Conservation (phyloP, 2,797 vertebrate species). For the Bradypodion ventrale region DNA sequence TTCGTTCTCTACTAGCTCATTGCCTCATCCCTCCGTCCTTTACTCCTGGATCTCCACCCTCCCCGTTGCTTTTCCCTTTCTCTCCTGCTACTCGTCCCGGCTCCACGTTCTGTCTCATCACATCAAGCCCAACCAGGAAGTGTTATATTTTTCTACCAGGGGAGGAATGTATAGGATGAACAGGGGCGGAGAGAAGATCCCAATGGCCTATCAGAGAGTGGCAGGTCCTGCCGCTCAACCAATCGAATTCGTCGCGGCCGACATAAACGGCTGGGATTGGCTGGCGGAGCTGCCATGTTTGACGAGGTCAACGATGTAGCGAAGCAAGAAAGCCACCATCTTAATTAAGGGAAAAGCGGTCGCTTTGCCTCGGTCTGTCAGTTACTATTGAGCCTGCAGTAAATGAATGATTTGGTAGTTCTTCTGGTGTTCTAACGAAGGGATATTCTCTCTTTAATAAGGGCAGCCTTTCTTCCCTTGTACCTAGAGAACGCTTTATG, state of each 20-base stretch:
- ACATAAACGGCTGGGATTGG: not conserved
- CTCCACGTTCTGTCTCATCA: not conserved
- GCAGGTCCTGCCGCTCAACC: not conserved
- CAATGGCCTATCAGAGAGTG: conserved; percentile 41
- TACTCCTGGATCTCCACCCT: not conserved
- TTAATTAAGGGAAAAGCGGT: conserved; percentile 44
- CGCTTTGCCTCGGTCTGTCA: no score
- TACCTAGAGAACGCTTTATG: not conserved
- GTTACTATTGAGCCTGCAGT: no score
- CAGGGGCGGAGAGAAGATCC: conserved; percentile 36
- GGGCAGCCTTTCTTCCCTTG: not conserved
- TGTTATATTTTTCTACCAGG: not conserved
- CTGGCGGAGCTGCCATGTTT: conserved; percentile 23
- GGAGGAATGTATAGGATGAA: not conserved
- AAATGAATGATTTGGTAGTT: no score
- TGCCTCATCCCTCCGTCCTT: not conserved
- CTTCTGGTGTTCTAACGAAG: not conserved
- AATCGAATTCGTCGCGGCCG: not conserved
- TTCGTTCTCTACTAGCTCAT: not conserved
- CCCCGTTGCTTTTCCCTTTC: no score
- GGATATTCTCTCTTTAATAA: not conserved
- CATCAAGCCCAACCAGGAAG: not conserved
- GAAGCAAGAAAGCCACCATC: conserved; percentile 27
- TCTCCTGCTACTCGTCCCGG: not conserved
- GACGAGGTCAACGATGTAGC: conserved; percentile 23